phyloP scores from a whole-genome alignment of 1,140 invertebrate species.

The Venturia canescens region DNA sequence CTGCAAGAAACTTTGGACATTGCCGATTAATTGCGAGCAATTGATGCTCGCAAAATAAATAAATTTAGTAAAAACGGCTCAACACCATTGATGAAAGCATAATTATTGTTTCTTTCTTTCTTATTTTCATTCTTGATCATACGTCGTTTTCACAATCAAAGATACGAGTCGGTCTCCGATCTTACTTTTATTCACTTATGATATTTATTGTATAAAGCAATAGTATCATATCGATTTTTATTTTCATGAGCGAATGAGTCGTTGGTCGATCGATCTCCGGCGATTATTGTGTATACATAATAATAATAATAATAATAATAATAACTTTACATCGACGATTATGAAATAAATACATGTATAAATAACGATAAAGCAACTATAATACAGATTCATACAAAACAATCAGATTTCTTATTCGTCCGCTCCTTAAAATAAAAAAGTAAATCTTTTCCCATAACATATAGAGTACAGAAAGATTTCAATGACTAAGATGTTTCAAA shows the following conservation, averaged over 20 bases:
- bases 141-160: conserved; percentile 17
- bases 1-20: conserved; percentile 80
- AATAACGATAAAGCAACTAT: conserved; percentile 76
- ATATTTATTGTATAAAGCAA: conserved; percentile 77
- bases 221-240: conserved; percentile 71
- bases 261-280: conserved; percentile 71
- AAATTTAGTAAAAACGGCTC: background rate
- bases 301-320: conserved; percentile 12
- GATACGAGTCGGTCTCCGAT: conserved; percentile 56
- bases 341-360: conserved; percentile 76
- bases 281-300: conserved; percentile 42
- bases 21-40: conserved; percentile 43
- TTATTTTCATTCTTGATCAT: background rate
- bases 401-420: conserved; percentile 63
- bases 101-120: background rate
- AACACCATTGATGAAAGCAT: background rate
- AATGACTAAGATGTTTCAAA: conserved; percentile 26
- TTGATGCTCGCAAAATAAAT: conserved; percentile 5
- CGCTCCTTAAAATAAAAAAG: conserved; percentile 37
- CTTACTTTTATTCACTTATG: conserved; percentile 72
- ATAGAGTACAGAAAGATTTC: conserved; percentile 37
- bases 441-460: conserved; percentile 20
- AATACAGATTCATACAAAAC: conserved; percentile 75
- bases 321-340: conserved; percentile 70
- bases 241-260: conserved; percentile 72